Evolutionary conservation across 1,140 invertebrate species (phyloP).

Genomic region (Galendromus occidentalis): DNA sequence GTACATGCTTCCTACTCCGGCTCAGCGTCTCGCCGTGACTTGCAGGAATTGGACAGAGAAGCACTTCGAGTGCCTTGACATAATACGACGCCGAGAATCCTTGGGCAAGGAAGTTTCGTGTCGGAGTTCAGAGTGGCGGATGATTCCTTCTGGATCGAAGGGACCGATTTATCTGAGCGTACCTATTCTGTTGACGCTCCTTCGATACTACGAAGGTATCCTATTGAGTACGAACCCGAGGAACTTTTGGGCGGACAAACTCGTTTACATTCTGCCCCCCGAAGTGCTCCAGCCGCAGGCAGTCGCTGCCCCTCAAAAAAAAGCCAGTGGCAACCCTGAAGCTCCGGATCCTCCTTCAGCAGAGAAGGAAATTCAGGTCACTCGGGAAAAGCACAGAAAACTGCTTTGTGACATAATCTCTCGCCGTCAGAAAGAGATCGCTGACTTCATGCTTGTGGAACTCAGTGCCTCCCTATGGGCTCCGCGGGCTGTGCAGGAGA

Average conservation of each 20-base stretch:
- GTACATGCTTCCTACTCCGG: not conserved
- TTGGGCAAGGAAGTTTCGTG: not conserved
- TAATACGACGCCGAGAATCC: not conserved
- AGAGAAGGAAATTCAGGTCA: not conserved
- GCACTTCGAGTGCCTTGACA: not conserved
- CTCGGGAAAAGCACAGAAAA: not conserved
- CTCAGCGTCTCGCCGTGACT: not conserved
- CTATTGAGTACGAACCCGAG: not conserved
- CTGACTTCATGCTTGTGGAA: not conserved
- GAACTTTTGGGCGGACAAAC: not conserved
- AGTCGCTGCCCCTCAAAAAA: not conserved
- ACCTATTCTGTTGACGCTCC: not conserved
- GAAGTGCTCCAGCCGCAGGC: not conserved
- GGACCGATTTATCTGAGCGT: not conserved
- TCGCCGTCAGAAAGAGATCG: not conserved
- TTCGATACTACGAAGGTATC: not conserved
- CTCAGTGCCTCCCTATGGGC: not conserved
- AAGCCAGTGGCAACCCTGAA: not conserved
- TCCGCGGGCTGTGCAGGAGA: not conserved
- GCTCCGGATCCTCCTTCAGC: not conserved
- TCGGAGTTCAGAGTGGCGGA: not conserved
- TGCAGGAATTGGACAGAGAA: not conserved
- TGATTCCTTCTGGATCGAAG: not conserved
- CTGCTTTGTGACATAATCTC: not conserved
- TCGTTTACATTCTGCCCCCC: not conserved